Evolutionary conservation across 2,888 invertebrate species (phyloP), one percentile per base, ranked within the genome.

Genomic region (Calliopum simillimum): DNA sequence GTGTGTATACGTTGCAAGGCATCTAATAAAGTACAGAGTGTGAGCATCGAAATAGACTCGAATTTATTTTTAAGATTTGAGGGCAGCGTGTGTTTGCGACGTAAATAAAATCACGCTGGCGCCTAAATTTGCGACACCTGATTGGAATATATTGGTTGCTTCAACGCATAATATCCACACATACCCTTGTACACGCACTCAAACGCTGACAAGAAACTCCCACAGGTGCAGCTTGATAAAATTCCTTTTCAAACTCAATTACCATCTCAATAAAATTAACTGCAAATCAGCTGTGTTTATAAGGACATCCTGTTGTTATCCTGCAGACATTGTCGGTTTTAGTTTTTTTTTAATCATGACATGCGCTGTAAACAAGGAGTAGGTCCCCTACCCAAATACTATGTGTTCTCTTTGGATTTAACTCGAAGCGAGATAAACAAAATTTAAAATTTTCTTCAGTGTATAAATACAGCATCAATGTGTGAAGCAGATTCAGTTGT

Each of bases 391-490:
- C 5, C 33, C 33, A 16, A 43, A 12, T 59, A 41, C 12, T 8
- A 33, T 43, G 6, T 33, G 11, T n/a, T 59, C 33, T 16, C 59
- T 59, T 41, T 43, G 12, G 46, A 46, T 14, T 19, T 8, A 16
- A 3, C 59, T 59, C 16, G 12, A 21, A 19, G 13, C 44, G 14
- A 14, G 23, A 53, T 53, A 53, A 19, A 19, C 23, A 19, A 12
- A 21, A n/a, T 33, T 53, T 19, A 53, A 16, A 13, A 4, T 65
- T 53, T 33, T 23, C 23, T 58, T 58, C 11, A 12, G 69, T 58
- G 75, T 82, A 82, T 82, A 82, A 82, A 82, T 81, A 82, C 78
- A 74, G 75, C 75, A 63, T 71, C 72, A 69, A 65, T 33, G 69
- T 61, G 70, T 74, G 75, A 77, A 74, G 68, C 75, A 78, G 76